phyloP scores from a whole-genome alignment of 2,888 invertebrate species.

The Hypomecis atomaria region DNA sequence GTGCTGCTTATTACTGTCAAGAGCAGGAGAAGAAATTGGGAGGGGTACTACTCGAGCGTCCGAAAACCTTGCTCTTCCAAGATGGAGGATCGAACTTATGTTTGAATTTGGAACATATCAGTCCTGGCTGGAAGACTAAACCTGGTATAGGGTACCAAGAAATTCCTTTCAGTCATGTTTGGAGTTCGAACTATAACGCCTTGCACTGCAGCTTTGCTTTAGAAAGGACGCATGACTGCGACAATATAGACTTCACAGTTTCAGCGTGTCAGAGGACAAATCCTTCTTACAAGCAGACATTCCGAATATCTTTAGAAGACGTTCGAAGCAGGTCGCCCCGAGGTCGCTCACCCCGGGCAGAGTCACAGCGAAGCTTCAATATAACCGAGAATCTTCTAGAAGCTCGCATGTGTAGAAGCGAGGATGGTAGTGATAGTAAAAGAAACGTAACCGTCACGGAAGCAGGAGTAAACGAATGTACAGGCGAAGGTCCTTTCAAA shows the following conservation, averaged over 20 bases:
- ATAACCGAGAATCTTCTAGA: conserved; percentile 80
- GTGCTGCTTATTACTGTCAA: conserved; percentile 94
- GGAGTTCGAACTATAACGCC: conserved; percentile 94
- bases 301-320: conserved; percentile 78
- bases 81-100: conserved; percentile 95
- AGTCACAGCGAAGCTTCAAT: conserved; percentile 78
- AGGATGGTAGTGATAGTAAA: conserved; percentile 78
- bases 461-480: conserved; percentile 85
- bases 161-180: conserved; percentile 95
- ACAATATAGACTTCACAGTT: conserved; percentile 76
- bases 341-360: conserved; percentile 77
- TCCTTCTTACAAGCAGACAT: conserved; percentile 80
- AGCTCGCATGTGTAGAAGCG: conserved; percentile 76
- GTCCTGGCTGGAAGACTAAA: conserved; percentile 95
- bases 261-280: conserved; percentile 80
- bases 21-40: conserved; percentile 92
- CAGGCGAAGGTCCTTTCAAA: conserved; percentile 86
- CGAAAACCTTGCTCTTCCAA: conserved; percentile 94
- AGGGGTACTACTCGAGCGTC: conserved; percentile 94
- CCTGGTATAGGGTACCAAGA: conserved; percentile 95
- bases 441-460: conserved; percentile 85
- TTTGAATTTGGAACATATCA: conserved; percentile 94
- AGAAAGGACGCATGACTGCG: conserved; percentile 87
- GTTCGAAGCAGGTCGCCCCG: conserved; percentile 76
- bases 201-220: conserved; percentile 96